Base-by-base conservation (phyloP, 2,113 vertebrate genomes). In the Prochilodus magdalenae region DNA sequence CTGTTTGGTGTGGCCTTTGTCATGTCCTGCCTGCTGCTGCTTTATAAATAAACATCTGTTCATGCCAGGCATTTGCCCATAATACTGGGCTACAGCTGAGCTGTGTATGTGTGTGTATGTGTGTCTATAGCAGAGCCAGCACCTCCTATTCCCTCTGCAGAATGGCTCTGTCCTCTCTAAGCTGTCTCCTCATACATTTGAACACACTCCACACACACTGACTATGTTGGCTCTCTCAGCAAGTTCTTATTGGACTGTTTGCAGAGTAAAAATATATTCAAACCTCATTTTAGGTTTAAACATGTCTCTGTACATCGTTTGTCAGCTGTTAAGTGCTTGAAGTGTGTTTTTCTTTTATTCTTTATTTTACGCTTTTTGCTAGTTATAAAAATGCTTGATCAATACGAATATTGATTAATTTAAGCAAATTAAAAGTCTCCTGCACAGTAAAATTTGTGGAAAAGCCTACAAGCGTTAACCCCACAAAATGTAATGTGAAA, bases 1-100 rank as follows among this genome's bases (percentile, higher is more conserved):
- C 29, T 71, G 72, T 44, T 49, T 79, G 47, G 73, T 51, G 55
- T 76, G 77, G 59, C 83, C 65, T 75, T 47, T 84, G 70, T 75
- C 65, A 69, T 84, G 83, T 75, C 74, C 72, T 71, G 77, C 72
- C 71, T 84, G 62, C 77, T 70, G 77, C 71, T 80, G 67, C 77
- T 79, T 83, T 83, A 74, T 74, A 79, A 84, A 84, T 74, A 84
- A 84, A 84, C 82, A 84, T 79, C 62, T 79, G 71, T 79, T 79
- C 62, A 70, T 33, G 53, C 62, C 49, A 27, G 66, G 81, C n/a
- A 73, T 74, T 83, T 60, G 24, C 47, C 55, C 55, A 30, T 59
- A 74, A 74, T 55, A 33, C 72, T 74, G 72, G 59, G 12, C 75
- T 22, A 29, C 24, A 66, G 24, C 33, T 66, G 66, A 18, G 44